Evolutionary conservation across 2,797 vertebrate species (phyloP), one percentile per base, ranked within the genome.

Genomic region (Eulemur mongoz): DNA sequence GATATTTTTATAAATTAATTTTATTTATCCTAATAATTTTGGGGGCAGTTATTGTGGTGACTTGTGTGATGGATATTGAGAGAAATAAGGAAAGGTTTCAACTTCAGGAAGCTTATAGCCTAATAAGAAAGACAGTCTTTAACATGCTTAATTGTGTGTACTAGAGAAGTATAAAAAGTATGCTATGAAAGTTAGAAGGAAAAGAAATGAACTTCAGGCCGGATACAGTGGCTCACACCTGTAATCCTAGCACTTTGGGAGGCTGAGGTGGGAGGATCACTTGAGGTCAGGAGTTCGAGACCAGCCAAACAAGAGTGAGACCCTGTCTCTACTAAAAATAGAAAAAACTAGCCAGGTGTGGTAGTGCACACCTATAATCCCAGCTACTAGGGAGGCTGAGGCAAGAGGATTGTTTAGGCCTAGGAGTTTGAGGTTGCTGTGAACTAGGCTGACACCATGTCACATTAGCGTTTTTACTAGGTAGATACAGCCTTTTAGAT

Each of bases 11-110:
- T 6, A 90, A 72, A 48, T 63, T 61, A 79, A 54, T 91, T 82
- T 89, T 92, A 76, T 75, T 82, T 91, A 57, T 89, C 17, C 78
- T 50, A 91, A 40, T 79, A 70, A 38, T 65, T 85, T 91, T 80
- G 40, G 43, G 54, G 57, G 27, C 22, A 15, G 45, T 94, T 95
- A 43, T 75, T 85, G 14, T 50, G 65, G 38, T 59, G 83, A 85
- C 4, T n/a, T 72, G 0, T 27, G 0, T 96, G 61, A 40, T 7
- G 3, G 27, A 54, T 79, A 43, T 35, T 73, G 40, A 65, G 70
- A 69, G 35, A 23, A 85, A 59, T 89, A 92, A 95, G 32, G 22
- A 72, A 54, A 72, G 50, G 27, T 54, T 92, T 10, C 32, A 86
- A 83, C 61, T 52, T 89, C 1, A 23, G 52, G 63, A 90, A 92